Evolutionary conservation across 2,888 invertebrate species (phyloP).

Genomic region (Heliconius cydno): DNA sequence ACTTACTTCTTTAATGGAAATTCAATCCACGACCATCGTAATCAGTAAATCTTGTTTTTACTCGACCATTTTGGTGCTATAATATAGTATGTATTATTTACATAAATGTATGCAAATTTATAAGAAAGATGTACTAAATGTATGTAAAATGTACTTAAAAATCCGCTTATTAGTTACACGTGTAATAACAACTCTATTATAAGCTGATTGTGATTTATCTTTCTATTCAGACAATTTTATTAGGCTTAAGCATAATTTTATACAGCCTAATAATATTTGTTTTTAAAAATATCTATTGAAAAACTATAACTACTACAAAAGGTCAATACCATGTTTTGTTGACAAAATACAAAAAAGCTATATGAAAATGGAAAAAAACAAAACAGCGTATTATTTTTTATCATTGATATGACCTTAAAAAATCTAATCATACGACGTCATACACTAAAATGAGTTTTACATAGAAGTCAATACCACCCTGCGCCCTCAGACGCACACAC

Average conservation of each 20-base stretch:
- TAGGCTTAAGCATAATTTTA: not conserved
- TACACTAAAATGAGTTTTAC: constrained; percentile 35
- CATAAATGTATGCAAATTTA: not conserved
- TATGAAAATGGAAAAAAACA: not conserved
- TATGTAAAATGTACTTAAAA: not conserved
- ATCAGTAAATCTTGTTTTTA: too few species aligned
- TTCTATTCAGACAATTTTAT: not conserved
- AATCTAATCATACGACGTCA: constrained; percentile 30
- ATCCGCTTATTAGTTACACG: not conserved
- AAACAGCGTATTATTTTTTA: constrained; percentile 37
- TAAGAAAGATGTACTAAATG: not conserved
- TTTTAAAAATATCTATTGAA: not conserved
- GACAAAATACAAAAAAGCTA: not conserved
- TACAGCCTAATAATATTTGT: not conserved
- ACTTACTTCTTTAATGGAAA: too few species aligned
- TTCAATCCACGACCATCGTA: too few species aligned
- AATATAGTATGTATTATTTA: too few species aligned
- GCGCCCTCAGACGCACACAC: constrained; percentile 49
- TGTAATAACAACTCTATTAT: not conserved
- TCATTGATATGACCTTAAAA: constrained; percentile 38
- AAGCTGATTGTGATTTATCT: not conserved
- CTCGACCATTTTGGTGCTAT: too few species aligned
- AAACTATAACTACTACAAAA: not conserved
- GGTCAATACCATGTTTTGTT: not conserved
- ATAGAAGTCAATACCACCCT: constrained; percentile 41